Evolutionary conservation across 2,888 invertebrate genomes (phyloP).

Genomic region (Meganola albula): DNA sequence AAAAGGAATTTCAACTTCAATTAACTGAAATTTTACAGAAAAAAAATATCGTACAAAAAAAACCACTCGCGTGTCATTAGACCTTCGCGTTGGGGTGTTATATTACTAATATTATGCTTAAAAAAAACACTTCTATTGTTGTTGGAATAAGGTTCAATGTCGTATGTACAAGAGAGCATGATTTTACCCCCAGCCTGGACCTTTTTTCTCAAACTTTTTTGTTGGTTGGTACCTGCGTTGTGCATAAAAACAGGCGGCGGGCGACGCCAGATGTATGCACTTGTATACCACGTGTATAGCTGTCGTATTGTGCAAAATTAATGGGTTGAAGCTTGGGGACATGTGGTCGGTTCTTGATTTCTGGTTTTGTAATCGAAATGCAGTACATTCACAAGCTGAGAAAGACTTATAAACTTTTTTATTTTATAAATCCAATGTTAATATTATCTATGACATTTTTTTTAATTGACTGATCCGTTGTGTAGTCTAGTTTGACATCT

Average conservation of each 20-base stretch:
- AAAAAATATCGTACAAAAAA: conserved; percentile 41
- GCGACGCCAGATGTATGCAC: conserved; percentile 41
- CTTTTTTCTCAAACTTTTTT: conserved; percentile 42
- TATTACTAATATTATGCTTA: conserved; percentile 5
- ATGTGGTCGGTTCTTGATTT: neutral
- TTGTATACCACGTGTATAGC: conserved; percentile 38
- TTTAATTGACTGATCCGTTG: no score
- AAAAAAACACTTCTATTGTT: conserved; percentile 7
- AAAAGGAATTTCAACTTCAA: conserved; percentile 48
- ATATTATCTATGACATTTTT: no score
- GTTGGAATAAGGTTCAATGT: conserved; percentile 14
- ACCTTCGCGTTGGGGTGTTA: conserved; percentile 47
- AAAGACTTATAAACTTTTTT: no score
- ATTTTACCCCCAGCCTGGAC: conserved; percentile 48
- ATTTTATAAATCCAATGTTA: no score
- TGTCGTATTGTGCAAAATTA: conserved; percentile 35
- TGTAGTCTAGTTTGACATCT: no score
- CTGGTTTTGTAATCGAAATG: no score
- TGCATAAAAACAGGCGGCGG: conserved; percentile 44
- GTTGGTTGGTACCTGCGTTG: conserved; percentile 54
- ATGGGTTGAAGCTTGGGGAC: conserved; percentile 17
- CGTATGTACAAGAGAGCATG: conserved; percentile 19
- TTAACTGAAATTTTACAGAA: conserved; percentile 53
- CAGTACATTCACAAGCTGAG: no score
- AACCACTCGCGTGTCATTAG: conserved; percentile 65